Conservation (phyloP, 1,140 invertebrate genomes). For the Amyelois transitella region DNA sequence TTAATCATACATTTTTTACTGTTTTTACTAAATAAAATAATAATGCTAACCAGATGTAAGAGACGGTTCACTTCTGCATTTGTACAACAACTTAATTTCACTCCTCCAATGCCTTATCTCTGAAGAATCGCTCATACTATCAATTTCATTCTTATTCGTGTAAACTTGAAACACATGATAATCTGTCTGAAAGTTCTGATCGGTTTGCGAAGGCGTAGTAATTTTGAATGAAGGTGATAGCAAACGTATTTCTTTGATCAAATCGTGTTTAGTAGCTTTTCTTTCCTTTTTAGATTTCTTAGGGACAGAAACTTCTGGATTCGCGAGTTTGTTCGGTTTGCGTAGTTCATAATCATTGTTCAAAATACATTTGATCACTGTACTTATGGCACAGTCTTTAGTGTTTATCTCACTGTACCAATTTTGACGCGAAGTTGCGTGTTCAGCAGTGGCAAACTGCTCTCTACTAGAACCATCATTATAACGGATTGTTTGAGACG, state of each 20-base stretch:
- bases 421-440: constrained; percentile 28
- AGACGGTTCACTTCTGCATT: constrained; percentile 42
- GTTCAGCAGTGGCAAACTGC: constrained; percentile 5
- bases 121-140: background rate
- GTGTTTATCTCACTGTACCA: constrained; percentile 22
- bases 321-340: background rate
- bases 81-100: constrained; percentile 23
- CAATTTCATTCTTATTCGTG: background rate
- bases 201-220: constrained; percentile 32
- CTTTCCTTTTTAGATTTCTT: background rate
- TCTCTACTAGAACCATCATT: background rate
- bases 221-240: constrained; percentile 26
- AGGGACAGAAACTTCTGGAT: background rate
- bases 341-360: background rate
- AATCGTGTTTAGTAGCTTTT: constrained; percentile 11
- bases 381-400: constrained; percentile 29
- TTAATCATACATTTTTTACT: too few species aligned
- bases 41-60: constrained; percentile 42
- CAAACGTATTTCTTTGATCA: constrained; percentile 26
- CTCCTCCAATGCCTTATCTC: background rate
- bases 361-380: constrained; percentile 25
- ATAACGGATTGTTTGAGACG: background rate
- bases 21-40: background rate
- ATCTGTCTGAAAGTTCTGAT: constrained; percentile 9
- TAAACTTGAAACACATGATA: background rate